Conservation (phyloP, 2,113 vertebrate species). For the Paraplagusia blochii region DNA sequence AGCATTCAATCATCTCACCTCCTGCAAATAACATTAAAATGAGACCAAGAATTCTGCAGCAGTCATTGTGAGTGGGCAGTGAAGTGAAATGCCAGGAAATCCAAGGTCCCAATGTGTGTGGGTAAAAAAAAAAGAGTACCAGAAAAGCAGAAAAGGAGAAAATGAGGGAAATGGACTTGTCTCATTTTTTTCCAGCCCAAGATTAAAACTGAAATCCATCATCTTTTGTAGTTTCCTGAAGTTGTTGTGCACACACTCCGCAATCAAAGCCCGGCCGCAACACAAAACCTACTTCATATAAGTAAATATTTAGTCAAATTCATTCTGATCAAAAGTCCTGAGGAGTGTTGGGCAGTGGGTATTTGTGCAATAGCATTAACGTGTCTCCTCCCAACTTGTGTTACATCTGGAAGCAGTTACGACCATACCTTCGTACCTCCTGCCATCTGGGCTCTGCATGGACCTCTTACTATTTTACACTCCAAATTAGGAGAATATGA, state of each 20-base stretch:
- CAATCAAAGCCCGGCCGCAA: no score
- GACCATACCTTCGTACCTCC: constrained; percentile 63
- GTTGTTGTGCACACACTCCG: no score
- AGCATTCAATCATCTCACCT: constrained; percentile 40
- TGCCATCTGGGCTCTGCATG: constrained; percentile 62
- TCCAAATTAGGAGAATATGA: constrained; percentile 60
- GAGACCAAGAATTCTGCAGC: constrained; percentile 42
- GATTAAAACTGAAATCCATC: no score
- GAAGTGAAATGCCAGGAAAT: constrained; percentile 51
- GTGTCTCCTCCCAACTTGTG: constrained; percentile 7
- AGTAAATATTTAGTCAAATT: constrained; percentile 5
- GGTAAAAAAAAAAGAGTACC: constrained; percentile 7
- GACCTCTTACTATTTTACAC: constrained; percentile 49
- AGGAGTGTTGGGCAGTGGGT: constrained; percentile 7
- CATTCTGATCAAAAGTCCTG: constrained; percentile 43
- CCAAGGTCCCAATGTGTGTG: constrained; percentile 27
- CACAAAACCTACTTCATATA: no score
- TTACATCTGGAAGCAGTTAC: constrained; percentile 75
- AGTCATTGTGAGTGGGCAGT: constrained; percentile 31
- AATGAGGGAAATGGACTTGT: not conserved
- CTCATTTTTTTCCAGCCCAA: not conserved
- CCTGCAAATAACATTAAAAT: constrained; percentile 45
- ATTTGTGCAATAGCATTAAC: constrained; percentile 56
- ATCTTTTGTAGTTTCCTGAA: no score
- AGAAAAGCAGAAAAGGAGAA: constrained; percentile 8